Conservation (phyloP, 2,113 vertebrate genomes). For the Scalopus aquaticus region DNA sequence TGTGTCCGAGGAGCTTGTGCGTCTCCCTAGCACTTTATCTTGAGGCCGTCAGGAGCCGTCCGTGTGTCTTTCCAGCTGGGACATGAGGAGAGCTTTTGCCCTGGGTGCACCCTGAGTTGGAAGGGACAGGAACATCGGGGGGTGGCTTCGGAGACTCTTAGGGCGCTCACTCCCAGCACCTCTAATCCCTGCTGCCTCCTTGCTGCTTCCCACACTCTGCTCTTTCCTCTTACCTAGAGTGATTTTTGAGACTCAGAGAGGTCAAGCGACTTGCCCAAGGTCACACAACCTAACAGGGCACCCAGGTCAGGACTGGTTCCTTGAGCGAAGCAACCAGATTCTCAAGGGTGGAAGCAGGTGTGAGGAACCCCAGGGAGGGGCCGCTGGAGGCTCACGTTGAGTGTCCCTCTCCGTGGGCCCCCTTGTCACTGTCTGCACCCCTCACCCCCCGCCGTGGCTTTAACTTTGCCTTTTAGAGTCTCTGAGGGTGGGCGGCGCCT, state of each 20-base stretch:
- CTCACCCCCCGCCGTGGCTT: no score
- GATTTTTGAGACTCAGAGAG: neutral
- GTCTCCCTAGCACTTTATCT: neutral
- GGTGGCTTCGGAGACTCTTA: neutral
- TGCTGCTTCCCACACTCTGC: neutral
- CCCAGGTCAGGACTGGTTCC: neutral
- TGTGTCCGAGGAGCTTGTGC: fast-evolving
- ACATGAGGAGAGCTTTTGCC: neutral
- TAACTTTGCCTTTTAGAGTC: neutral
- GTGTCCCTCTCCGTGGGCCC: fast-evolving
- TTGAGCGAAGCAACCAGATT: neutral
- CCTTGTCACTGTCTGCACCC: fast-evolving
- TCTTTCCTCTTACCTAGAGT: neutral
- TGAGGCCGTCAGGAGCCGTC: neutral
- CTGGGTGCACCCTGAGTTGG: neutral
- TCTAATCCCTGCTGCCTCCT: neutral
- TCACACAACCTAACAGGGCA: neutral
- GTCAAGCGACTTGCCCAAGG: neutral
- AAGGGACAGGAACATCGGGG: neutral
- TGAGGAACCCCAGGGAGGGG: neutral
- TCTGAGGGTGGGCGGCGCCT: neutral
- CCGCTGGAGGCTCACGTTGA: neutral
- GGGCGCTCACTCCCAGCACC: neutral
- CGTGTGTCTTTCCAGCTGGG: neutral
- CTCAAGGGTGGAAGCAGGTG: neutral